Evolutionary conservation across 2,113 vertebrate genomes (phyloP), one percentile per base, ranked within the genome.

Genomic region (Epinephelus cyanopodus): DNA sequence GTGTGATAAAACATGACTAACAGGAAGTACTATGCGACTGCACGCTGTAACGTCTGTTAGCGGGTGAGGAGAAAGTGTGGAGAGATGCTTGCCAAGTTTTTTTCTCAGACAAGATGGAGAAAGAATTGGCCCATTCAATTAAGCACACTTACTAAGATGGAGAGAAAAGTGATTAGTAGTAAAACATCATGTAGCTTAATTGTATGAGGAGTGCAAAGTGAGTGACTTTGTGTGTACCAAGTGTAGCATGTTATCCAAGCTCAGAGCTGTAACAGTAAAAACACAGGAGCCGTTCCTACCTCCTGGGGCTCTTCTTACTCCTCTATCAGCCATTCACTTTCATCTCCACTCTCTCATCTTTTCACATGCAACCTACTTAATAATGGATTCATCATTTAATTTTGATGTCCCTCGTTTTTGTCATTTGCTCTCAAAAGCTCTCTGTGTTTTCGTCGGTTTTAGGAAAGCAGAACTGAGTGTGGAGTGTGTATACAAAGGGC

Each of bases 301-400:
- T 88, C 77, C 83, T 29, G 27, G 74, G 83, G 52, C 48, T 83
- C 77, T 61, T 83, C 74, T 76, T 48, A 66, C 47, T 48, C 81
- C 53, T 85, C 61, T 74, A 71, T 88, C 82, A 83, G 25, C 76
- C 73, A 82, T 87, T 83, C 74, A 52, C 89, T 91, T 90, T 91
- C 74, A 91, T 88, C 86, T 85, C 27, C n/a, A 27, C 56, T 65
- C 81, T 77, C 72, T 89, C 63, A 65, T 85, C 83, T 87, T 70
- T 85, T 79, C 63, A 77, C 19, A 69, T 61, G 79, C 74, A 87
- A 74, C 81, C 78, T 74, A 66, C 83, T 90, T 85, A 90, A 83
- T 91, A 85, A 90, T 89, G 68, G 71, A 92, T 90, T 66, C 52
- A 79, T 86, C 82, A 73, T 92, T 91, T 86, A 47, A 89, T 85